Evolutionary conservation across 2,888 invertebrate genomes (phyloP).

Genomic region (Plagiodera versicolora): DNA sequence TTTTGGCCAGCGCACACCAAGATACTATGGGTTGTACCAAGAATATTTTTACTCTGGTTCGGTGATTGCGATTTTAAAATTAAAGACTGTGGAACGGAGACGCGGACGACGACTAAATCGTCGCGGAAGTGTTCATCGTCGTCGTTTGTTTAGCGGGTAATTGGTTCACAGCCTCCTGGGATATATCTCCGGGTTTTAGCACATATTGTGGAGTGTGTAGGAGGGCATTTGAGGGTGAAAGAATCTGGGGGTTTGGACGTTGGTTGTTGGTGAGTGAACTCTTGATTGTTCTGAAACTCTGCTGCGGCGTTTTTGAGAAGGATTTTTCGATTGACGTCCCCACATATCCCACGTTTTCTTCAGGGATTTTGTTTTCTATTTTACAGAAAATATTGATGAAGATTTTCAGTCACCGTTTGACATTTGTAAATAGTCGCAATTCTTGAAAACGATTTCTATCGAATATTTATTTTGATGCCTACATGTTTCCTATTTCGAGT

Average conservation of each 20-base stretch:
- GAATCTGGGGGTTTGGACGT: constrained; percentile 16
- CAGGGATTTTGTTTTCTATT: too few species aligned
- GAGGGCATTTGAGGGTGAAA: constrained; percentile 26
- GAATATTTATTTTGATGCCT: too few species aligned
- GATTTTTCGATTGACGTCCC: too few species aligned
- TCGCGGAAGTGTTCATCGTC: constrained; percentile 10
- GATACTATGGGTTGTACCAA: constrained; percentile 49
- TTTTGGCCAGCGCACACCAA: constrained; percentile 45
- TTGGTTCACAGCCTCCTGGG: background rate
- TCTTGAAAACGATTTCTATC: too few species aligned
- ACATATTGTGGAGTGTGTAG: constrained; percentile 32
- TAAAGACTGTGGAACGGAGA: constrained; percentile 36
- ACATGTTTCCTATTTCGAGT: too few species aligned
- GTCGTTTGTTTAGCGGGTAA: background rate
- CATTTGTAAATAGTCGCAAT: too few species aligned
- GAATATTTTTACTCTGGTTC: constrained; percentile 51
- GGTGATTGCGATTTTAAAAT: constrained; percentile 51
- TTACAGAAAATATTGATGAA: too few species aligned
- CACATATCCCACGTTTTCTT: too few species aligned
- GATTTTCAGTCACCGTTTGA: too few species aligned
- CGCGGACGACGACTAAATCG: constrained; percentile 19
- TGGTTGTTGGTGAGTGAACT: constrained; percentile 9
- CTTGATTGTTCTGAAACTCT: background rate
- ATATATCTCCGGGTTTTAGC: constrained; percentile 9
- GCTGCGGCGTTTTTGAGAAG: background rate